phyloP scores from a whole-genome alignment of 2,113 vertebrate species.

The Saguinus imperator region DNA sequence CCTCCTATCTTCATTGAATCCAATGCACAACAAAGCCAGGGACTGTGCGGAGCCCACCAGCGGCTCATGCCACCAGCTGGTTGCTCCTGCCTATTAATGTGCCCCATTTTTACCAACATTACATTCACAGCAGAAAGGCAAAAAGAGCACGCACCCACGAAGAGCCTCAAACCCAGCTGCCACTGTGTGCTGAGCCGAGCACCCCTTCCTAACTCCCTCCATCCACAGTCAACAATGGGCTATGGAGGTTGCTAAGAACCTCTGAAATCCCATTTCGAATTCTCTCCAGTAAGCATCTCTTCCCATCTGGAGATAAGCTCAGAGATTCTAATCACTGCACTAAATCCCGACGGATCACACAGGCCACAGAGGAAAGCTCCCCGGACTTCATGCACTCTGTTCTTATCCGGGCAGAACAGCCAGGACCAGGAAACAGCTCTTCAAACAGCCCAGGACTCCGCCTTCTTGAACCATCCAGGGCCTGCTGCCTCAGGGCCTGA shows the following conservation, averaged over 20 bases:
- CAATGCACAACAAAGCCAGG: not conserved
- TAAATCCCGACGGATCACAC: not conserved
- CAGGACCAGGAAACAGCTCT: not conserved
- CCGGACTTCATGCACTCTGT: not conserved
- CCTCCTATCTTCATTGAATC: not conserved
- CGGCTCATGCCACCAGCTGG: accelerated
- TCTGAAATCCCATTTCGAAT: not conserved
- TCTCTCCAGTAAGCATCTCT: not conserved
- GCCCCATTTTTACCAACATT: not conserved
- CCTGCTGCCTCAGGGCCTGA: not conserved
- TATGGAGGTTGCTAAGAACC: no score
- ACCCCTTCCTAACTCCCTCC: not conserved
- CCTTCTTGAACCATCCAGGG: not conserved
- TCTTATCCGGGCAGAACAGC: not conserved
- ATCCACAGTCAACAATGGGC: not conserved
- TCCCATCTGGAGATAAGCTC: not conserved
- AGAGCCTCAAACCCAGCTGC: not conserved
- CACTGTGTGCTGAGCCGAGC: accelerated
- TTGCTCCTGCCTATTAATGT: not conserved
- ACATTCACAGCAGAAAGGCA: not conserved
- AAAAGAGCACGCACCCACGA: accelerated
- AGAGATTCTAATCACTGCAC: not conserved
- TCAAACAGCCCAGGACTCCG: not conserved
- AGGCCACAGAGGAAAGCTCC: not conserved
- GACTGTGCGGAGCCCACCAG: not conserved